phyloP scores from a whole-genome alignment of 2,888 invertebrate species.

The Dolichomitus sp. region DNA sequence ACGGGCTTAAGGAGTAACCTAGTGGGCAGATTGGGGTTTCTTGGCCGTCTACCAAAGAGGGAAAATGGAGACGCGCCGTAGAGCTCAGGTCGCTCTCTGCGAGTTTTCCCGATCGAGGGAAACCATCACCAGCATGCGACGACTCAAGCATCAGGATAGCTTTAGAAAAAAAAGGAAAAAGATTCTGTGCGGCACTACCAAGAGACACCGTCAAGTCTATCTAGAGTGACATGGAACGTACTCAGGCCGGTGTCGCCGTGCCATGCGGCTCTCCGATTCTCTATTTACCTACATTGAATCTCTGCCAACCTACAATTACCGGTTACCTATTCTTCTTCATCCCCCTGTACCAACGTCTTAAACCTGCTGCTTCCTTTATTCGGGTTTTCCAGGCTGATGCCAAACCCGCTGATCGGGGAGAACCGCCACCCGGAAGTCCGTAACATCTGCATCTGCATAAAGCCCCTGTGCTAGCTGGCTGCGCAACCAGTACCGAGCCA shows the following conservation, averaged over 20 bases:
- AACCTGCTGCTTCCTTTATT: conserved; percentile 57
- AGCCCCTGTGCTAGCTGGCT: conserved; percentile 52
- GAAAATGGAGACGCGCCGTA: conserved; percentile 49
- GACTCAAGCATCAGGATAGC: conserved; percentile 45
- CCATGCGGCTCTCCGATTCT: conserved; percentile 78
- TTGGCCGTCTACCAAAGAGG: conserved; percentile 83
- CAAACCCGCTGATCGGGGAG: conserved; percentile 48
- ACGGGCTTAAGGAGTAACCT: conserved; percentile 79
- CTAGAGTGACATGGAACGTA: conserved; percentile 38
- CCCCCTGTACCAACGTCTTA: conserved; percentile 65
- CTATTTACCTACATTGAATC: conserved; percentile 86
- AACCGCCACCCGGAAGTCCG: conserved; percentile 61
- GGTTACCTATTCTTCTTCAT: conserved; percentile 82
- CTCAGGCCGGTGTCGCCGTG: conserved; percentile 76
- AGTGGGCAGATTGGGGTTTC: conserved; percentile 82
- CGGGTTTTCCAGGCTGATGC: conserved; percentile 56
- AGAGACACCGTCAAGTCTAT: conserved; percentile 23
- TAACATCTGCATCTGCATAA: conserved; percentile 49
- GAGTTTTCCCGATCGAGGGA: conserved; percentile 47
- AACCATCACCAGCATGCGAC: conserved; percentile 43
- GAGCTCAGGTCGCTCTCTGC: conserved; percentile 36
- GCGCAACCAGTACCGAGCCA: conserved; percentile 57
- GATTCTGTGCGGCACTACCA: conserved; percentile 37
- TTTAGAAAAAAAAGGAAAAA: conserved; percentile 28
- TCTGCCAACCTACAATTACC: conserved; percentile 86